A percentile compares a stretch with the other conserved stretches of the same genome.
phyloP scores from a whole-genome alignment of 1,140 invertebrate genomes.

The Diorhabda carinulata region DNA sequence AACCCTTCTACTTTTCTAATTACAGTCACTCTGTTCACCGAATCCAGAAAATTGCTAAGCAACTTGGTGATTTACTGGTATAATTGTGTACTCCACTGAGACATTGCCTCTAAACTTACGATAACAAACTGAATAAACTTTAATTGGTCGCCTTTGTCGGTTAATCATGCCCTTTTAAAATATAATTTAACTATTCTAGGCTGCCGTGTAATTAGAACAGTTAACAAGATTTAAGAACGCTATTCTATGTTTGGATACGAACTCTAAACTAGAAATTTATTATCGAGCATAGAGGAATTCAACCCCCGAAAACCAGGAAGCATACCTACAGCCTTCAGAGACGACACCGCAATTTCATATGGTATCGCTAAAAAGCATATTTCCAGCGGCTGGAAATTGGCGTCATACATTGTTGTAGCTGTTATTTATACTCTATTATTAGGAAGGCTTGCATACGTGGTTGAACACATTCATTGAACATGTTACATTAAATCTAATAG shows the following conservation, averaged over 20 bases:
- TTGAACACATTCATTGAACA: too few species aligned
- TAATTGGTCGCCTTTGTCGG: slow-evolving; percentile 37
- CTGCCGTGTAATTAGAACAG: slow-evolving; percentile 38
- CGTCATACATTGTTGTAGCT: too few species aligned
- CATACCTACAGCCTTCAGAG: slow-evolving; percentile 17
- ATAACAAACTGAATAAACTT: slow-evolving; percentile 43
- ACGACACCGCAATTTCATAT: slow-evolving; percentile 15
- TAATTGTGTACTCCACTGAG: slow-evolving; percentile 6
- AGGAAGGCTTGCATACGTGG: too few species aligned
- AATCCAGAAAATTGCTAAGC: background rate
- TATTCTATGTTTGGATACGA: slow-evolving; percentile 30
- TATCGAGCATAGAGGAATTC: slow-evolving; percentile 15
- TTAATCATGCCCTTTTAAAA: slow-evolving; percentile 35
- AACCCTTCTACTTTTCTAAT: background rate
- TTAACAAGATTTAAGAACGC: slow-evolving; percentile 37
- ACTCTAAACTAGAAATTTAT: slow-evolving; percentile 31
- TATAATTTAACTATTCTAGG: slow-evolving; percentile 37
- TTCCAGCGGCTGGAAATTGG: too few species aligned
- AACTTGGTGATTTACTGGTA: slow-evolving; percentile 4
- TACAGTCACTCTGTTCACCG: background rate
- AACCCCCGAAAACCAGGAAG: slow-evolving; percentile 17
- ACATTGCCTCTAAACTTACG: slow-evolving; percentile 33
- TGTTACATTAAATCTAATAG: too few species aligned
- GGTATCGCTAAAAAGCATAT: too few species aligned
- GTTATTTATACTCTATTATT: too few species aligned